These are phyloP conservation scores for Plodia interpunctella DNA, from an alignment of 1,140 invertebrate species.

Conservation along the genomic window DNA sequence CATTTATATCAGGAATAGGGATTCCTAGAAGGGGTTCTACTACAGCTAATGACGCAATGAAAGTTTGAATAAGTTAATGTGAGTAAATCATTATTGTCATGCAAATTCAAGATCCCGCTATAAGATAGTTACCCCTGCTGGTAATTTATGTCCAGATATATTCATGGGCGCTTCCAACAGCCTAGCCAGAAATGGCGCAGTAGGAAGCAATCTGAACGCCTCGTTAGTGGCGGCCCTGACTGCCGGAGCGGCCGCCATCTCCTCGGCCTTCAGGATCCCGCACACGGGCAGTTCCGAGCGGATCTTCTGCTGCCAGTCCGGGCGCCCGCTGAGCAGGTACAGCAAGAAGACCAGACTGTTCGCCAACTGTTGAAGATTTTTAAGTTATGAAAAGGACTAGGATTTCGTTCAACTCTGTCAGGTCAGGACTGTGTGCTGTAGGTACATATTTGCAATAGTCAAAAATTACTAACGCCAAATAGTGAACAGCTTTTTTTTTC, in stretches of 20 bases:
- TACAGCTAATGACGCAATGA: no score
- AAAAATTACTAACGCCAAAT: no score
- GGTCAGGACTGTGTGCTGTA: no score
- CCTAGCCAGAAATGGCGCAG: conserved; percentile 88
- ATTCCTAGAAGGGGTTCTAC: no score
- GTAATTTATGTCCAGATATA: conserved; percentile 86
- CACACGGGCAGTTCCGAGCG: conserved; percentile 84
- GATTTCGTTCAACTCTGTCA: no score
- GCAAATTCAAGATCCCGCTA: no score
- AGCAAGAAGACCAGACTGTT: conserved; percentile 89
- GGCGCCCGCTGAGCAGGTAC: conserved; percentile 84
- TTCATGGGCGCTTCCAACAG: conserved; percentile 87
- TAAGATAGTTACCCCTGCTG: conserved; percentile 82
- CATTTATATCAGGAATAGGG: no score
- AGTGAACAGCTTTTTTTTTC: no score
- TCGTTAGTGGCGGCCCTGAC: conserved; percentile 92
- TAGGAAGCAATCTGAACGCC: conserved; percentile 89
- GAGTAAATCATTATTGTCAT: no score
- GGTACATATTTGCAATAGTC: no score
- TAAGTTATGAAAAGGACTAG: no score
- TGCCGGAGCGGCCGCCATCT: conserved; percentile 83
- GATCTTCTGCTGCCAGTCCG: conserved; percentile 83
- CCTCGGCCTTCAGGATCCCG: conserved; percentile 78
- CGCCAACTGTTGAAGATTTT: conserved; percentile 80
- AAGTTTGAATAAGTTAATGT: no score